phyloP scores from a whole-genome alignment of 2,797 vertebrate species.

The Emydoidea blandingii region DNA sequence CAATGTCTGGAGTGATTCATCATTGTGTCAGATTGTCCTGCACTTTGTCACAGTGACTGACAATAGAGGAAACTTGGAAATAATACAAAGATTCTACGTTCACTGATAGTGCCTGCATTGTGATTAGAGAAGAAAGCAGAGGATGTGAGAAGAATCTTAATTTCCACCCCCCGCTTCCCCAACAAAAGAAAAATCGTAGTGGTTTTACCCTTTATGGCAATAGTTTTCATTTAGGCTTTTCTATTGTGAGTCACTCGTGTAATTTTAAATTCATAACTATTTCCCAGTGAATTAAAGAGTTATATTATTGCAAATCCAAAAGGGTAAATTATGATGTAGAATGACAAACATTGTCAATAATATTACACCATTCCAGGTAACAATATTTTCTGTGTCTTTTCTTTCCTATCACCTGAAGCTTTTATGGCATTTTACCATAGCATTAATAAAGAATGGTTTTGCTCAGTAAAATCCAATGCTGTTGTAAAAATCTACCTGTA shows the following conservation, averaged over 20 bases:
- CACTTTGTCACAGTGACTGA: constrained; percentile 93
- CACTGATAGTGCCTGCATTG: constrained; percentile 86
- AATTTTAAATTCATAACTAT: constrained; percentile 43
- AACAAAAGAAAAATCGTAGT: constrained; percentile 71
- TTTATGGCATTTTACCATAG: background rate
- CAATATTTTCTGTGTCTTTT: background rate
- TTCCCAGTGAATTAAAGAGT: background rate
- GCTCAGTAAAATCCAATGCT: background rate
- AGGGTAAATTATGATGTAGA: fast-evolving
- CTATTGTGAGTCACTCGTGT: constrained; percentile 42
- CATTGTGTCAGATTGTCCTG: constrained; percentile 95
- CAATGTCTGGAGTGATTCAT: constrained; percentile 96
- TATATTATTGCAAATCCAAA: background rate
- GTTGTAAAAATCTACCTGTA: background rate
- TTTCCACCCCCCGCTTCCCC: constrained; percentile 20
- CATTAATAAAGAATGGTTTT: background rate
- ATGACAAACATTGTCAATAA: background rate
- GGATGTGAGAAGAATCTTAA: constrained; percentile 78
- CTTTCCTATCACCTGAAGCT: background rate
- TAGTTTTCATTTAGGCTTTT: constrained; percentile 29
- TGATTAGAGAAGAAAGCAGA: constrained; percentile 85
- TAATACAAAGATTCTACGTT: constrained; percentile 86
- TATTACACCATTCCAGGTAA: fast-evolving
- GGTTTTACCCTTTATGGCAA: constrained; percentile 65
- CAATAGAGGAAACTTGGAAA: constrained; percentile 88